phyloP scores from a whole-genome alignment of 2,797 vertebrate genomes.

The Gambusia yucatana region DNA sequence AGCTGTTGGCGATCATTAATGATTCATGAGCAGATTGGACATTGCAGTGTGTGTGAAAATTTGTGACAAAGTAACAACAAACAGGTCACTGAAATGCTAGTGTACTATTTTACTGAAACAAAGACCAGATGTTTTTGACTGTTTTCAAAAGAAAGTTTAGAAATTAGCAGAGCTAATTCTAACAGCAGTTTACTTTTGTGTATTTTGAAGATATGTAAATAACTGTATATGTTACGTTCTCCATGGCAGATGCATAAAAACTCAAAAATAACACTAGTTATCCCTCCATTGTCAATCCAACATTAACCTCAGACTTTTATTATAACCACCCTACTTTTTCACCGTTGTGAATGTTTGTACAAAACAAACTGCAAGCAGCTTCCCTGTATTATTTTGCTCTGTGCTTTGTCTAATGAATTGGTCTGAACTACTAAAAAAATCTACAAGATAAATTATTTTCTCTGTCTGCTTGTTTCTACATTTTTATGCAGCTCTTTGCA shows the following conservation, averaged over 20 bases:
- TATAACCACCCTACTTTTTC: not conserved
- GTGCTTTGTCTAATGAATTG: not conserved
- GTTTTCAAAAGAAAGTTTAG: not conserved
- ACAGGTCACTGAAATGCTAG: not conserved
- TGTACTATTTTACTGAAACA: not conserved
- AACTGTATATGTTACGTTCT: not conserved
- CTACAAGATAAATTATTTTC: not conserved
- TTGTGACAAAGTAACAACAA: not conserved
- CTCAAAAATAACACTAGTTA: not conserved
- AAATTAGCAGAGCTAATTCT: not conserved
- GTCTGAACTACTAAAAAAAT: not conserved
- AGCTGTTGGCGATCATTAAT: not conserved
- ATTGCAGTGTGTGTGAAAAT: not conserved
- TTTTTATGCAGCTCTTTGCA: not conserved
- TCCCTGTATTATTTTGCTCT: not conserved
- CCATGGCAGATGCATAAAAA: not conserved
- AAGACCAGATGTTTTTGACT: not conserved
- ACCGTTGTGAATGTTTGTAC: not conserved
- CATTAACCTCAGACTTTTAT: not conserved
- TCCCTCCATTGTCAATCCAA: not conserved
- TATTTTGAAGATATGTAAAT: not conserved
- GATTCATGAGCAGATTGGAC: not conserved
- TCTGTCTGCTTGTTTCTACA: not conserved
- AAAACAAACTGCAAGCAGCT: not conserved
- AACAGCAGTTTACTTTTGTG: not conserved